Percentiles rank a stretch among this genome's conserved stretches.
phyloP scores from a whole-genome alignment of 2,113 vertebrate species.

The Neoarius graeffei region DNA sequence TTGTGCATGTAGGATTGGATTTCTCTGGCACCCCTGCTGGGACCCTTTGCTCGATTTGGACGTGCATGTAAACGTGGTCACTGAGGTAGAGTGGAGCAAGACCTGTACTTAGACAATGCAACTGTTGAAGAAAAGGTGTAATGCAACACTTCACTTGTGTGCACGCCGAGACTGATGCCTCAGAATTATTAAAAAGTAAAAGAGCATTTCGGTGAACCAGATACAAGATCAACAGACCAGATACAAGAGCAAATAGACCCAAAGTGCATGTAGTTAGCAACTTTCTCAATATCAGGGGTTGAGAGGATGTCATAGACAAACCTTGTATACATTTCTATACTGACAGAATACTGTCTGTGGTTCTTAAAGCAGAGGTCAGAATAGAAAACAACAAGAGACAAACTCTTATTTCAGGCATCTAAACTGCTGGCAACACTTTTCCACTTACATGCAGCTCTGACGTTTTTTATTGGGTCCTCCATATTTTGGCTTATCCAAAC shows the following conservation, averaged over 20 bases:
- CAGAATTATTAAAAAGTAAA: not conserved
- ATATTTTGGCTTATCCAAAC: constrained; percentile 90
- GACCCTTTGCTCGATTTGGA: no score
- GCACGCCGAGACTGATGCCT: not conserved
- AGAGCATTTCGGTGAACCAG: not conserved
- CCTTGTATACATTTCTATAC: not conserved
- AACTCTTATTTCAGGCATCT: not conserved
- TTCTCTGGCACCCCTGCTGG: no score
- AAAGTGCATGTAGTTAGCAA: not conserved
- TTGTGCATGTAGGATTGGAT: no score
- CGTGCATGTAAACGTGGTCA: no score
- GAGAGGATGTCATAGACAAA: not conserved
- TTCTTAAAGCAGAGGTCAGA: not conserved
- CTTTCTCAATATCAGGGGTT: not conserved
- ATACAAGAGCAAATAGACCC: no score
- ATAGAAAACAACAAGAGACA: not conserved
- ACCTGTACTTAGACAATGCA: not conserved
- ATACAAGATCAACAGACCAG: no score
- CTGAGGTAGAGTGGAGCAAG: not conserved
- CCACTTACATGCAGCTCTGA: constrained; percentile 89
- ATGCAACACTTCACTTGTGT: not conserved
- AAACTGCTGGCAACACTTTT: not conserved
- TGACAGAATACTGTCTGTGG: not conserved
- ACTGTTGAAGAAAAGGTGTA: not conserved
- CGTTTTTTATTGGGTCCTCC: constrained; percentile 90